Base-by-base conservation (phyloP, 2,797 vertebrate species). In the Galaxias olidus region DNA sequence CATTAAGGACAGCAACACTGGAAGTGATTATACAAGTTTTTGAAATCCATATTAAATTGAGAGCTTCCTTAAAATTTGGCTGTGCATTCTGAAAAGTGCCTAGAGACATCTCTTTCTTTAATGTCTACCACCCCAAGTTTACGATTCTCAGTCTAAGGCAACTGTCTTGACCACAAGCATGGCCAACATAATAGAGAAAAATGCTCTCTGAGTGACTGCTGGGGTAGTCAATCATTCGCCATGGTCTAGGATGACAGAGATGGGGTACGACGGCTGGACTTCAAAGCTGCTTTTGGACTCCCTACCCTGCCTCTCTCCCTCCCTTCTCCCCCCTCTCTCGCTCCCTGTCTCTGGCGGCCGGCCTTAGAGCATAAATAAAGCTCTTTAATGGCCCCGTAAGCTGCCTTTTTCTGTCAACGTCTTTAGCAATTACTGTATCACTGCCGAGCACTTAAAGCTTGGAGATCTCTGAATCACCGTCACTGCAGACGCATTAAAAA, bases 311-410 rank as follows among this genome's bases (percentile, higher is more conserved):
- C 79, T 84, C 85, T 80, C 86, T 80, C 76, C 81, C 77, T 50
- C 59, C 73, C 74, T 79, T 77, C 80, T 69, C 84, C 41, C 9
- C 79, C 14, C 14, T 79, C 77, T 74, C 75, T 75, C 75, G 68
- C 80, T 74, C 77, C 73, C 74, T 74, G 73, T 72, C 79, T 74
- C 71, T 74, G 78, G 76, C 83, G 80, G 69, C 81, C 85, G 77
- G 77, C 79, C 83, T 79, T 67, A 73, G 80, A 86, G 86, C 90
- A 90, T 92, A 91, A 91, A 92, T 91, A 91, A 90, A 89, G 83
- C 85, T 78, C 78, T 86, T 87, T 91, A 91, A 91, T 91, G 86
- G 87, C 80, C 84, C 88, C 81, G 84, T 89, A 88, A 90, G 88
- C 88, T 85, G 88, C 86, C 76, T 90, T 87, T 86, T 72, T 86